Evolutionary conservation across 2,888 invertebrate genomes (phyloP), one percentile per base, ranked within the genome.

Genomic region (Tricholauxania praeusta): DNA sequence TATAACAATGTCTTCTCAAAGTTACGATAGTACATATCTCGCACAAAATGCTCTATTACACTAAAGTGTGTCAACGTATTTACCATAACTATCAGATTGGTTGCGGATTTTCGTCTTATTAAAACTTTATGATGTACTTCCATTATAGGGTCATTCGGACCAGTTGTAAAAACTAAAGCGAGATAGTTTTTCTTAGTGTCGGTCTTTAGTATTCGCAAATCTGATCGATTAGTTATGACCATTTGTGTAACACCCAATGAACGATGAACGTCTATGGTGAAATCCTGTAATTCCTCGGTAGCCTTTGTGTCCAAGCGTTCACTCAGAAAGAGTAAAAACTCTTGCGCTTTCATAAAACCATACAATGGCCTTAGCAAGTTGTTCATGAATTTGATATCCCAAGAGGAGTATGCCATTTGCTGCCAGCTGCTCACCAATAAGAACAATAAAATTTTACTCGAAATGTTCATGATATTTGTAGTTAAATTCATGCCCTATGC

Each of bases 1-100:
- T 84, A 82, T 0, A 84, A 12, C n/a, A 80, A 1, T 0, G 82
- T 73, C 19, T 80, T 80, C 0, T 75, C 62, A 17, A 72, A 84
- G 48, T 80, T 81, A 49, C 78, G 67, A 1, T 75, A 72, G 51
- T 78, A 69, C 2, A 82, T 53, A 12, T 57, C n/a, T 5, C 19
- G 47, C 0, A 76, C 39, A 5, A 76, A 12, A 14, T 59, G 51
- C 10, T 73, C 55, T 1, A 72, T 65, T 3, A 72, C 47, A 1
- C 67, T 7, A 52, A 76, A 55, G 28, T 77, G 72, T 47, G 69
- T 66, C 3, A 76, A 10, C 1, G 68, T 19, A 12, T 62, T 60
- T 3, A 64, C 62, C 48, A 72, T 53, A 14, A 75, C 17, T 2
- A 76, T 4, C 1, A 73, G 12, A 32, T 19, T 15, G 7, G 65